phyloP scores from a whole-genome alignment of 2,797 vertebrate genomes.

The Anisognathus igniventris region DNA sequence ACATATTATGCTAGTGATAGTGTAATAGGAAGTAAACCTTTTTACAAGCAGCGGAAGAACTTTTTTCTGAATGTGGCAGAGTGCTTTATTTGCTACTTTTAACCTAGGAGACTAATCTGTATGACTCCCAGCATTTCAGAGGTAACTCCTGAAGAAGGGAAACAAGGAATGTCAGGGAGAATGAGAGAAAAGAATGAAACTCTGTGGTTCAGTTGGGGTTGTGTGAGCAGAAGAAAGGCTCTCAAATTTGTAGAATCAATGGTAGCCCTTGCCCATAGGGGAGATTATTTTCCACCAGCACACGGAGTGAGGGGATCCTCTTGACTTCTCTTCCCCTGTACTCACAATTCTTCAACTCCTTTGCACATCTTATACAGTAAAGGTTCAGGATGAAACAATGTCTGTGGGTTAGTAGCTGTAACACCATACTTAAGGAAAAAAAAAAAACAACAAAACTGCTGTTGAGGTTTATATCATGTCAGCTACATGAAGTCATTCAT shows the following conservation, averaged over 20 bases:
- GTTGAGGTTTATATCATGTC: background rate
- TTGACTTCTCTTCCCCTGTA: background rate
- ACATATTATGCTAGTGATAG: background rate
- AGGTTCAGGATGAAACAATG: background rate
- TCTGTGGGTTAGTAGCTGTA: background rate
- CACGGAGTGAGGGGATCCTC: background rate
- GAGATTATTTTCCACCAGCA: background rate
- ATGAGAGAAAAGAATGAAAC: background rate
- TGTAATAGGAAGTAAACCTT: background rate
- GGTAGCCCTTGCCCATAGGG: background rate
- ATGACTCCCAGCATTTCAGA: background rate
- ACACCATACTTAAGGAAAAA: background rate
- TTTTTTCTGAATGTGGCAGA: background rate
- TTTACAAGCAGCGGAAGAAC: background rate
- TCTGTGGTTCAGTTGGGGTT: background rate
- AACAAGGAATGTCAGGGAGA: background rate
- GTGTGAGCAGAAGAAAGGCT: background rate
- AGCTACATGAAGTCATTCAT: background rate
- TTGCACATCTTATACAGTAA: background rate
- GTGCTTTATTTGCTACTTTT: background rate
- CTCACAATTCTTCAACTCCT: background rate
- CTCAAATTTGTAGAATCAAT: background rate
- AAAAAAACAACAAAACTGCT: background rate
- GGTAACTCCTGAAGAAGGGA: background rate
- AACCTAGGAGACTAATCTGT: background rate